Evolutionary conservation across 2,797 vertebrate genomes (phyloP), one percentile per base, ranked within the genome.

Genomic region (Gobionotothen gibberifrons): DNA sequence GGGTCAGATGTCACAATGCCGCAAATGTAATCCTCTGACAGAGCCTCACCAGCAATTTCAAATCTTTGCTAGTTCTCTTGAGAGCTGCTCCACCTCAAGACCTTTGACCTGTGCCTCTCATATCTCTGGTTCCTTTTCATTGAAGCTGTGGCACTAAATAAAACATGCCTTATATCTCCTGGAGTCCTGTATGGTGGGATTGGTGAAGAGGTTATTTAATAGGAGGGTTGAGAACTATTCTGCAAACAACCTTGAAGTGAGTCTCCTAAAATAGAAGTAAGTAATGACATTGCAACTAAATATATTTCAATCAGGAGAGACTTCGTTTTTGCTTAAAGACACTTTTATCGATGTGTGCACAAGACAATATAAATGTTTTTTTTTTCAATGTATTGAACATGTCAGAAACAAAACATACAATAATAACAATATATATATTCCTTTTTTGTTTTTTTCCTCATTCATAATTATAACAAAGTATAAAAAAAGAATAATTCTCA

Each of bases 1-100:
- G 65, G 67, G 65, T 81, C 46, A 42, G 57, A 74, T 74, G 73
- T 80, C 84, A 78, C 72, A 58, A 39, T 22, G 60, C 59, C 63
- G 80, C 36, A 52, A 55, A 72, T 57, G 58, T n/a, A 40, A 57
- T 39, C 51, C 56, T 70, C 61, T 46, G 53, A 86, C 61, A 64
- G 56, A 60, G 46, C 14, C 56, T 65, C 69, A 9, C 5, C n/a
- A 46, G 62, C 52, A 56, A 48, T 72, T 54, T 56, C 4, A 54
- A 21, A 62, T 48, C 7, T 57, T 57, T 49, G 59, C 10, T 46
- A 21, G 11, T 11, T 26, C 40, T 40, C n/a, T 29, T 21, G 54
- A 79, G 46, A 68, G 46, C 63, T 46, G 52, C 68, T 67, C 36
- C 53, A n/a, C 21, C 81, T 47, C 32, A 15, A 68, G 47, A 49